Evolutionary conservation across 2,888 invertebrate genomes (phyloP), one percentile per base, ranked within the genome.

Genomic region (Callyntrura guangdongensis): DNA sequence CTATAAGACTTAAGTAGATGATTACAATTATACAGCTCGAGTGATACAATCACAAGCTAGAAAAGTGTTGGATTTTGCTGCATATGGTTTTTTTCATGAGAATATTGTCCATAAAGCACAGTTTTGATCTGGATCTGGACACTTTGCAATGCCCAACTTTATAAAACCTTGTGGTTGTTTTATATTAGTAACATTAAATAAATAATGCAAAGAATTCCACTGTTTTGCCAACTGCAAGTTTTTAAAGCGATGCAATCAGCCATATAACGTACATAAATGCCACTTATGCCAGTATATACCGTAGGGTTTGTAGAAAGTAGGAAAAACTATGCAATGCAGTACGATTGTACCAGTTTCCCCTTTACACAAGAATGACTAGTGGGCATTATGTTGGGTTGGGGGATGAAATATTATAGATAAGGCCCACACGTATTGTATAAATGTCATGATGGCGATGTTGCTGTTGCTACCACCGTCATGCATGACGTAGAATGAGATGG

Each of bases 61-160:
- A 59, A 61, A 61, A 61, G 20, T 61, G 9, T 61, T 20, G 4
- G 61, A 61, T 61, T 9, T 20, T 61, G 36, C 6, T 6, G 36
- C 36, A 22, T 20, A 17, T n/a, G 61, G 20, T 61, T 61, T 20
- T 20, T 20, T 17, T 61, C 61, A 22, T 59, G 59, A 14, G 59
- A 14, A 9, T 61, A 20, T 20, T 61, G 5, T 20, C 17, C 20
- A 22, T 8, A 61, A 61, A 61, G 20, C 20, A 22, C 61, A n/a
- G n/a, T 61, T 61, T 61, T 22, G 61, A 61, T 61, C 61, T 22
- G 9, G n/a, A 61, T 61, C 61, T 61, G 22, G 8, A 22, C 61
- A 61, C 20, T 61, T 5, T 61, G 61, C 9, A 17, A 22, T 61
- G 61, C n/a, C 61, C 20, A 61, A 20, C 22, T 36, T 36, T 36